phyloP scores from a whole-genome alignment of 1,140 invertebrate genomes.

The Drosophila fuyamai region DNA sequence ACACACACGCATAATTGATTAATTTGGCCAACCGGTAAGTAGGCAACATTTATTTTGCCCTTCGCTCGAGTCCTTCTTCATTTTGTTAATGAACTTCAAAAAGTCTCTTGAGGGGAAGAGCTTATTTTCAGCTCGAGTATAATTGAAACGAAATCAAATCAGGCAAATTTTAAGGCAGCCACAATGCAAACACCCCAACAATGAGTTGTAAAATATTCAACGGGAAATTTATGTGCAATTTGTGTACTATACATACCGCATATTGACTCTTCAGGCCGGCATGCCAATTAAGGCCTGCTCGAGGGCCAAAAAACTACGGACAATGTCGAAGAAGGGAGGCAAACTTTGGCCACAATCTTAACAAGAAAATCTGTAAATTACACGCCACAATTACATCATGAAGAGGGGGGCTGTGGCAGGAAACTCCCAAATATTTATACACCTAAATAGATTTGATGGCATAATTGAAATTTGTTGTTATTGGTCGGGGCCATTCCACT shows the following conservation, averaged over 20 bases:
- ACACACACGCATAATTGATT: slow-evolving; percentile 58
- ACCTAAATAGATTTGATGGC: slow-evolving; percentile 83
- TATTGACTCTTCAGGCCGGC: slow-evolving; percentile 73
- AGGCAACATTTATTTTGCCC: slow-evolving; percentile 41
- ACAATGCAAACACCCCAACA: slow-evolving; percentile 44
- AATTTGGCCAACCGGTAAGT: slow-evolving; percentile 46
- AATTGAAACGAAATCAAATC: slow-evolving; percentile 76
- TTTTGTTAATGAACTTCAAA: slow-evolving; percentile 70
- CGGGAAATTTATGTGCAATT: slow-evolving; percentile 46
- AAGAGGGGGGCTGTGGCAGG: slow-evolving; percentile 23
- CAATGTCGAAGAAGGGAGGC: slow-evolving; percentile 17
- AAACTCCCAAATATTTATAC: slow-evolving; percentile 79
- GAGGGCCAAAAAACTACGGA: slow-evolving; percentile 35
- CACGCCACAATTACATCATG: slow-evolving; percentile 49
- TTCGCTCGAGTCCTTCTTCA: slow-evolving; percentile 17
- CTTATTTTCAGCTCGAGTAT: slow-evolving; percentile 19
- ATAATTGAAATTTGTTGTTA: slow-evolving; percentile 82
- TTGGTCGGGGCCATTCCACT: slow-evolving; percentile 30
- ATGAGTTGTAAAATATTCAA: slow-evolving; percentile 50
- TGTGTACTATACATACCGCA: slow-evolving; percentile 7
- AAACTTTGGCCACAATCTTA: slow-evolving; percentile 75
- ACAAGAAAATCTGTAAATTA: slow-evolving; percentile 82
- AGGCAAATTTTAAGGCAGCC: slow-evolving; percentile 42
- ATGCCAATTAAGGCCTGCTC: slow-evolving; percentile 62
- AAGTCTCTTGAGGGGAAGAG: slow-evolving; percentile 17